Conservation (phyloP, 2,113 vertebrate genomes). For the Dinomys branickii region DNA sequence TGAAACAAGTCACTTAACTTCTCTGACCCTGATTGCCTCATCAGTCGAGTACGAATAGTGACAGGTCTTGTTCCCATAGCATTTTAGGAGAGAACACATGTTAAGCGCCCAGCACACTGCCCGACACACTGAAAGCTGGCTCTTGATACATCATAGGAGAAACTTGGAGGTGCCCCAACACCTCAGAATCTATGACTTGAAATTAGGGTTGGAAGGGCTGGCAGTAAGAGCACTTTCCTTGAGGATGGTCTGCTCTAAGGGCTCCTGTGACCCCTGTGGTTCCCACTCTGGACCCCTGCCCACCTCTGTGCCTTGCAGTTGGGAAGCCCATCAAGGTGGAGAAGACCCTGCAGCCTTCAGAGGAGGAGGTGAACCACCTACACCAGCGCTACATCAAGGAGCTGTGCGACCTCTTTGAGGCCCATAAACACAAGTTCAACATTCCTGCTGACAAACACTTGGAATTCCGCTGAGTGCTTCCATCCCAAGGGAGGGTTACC, state of each 20-base stretch:
- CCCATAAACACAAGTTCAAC: conserved; percentile 92
- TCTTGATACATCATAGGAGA: neutral
- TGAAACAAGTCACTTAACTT: neutral
- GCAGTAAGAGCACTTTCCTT: neutral
- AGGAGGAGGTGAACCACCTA: conserved; percentile 88
- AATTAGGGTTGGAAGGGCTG: neutral
- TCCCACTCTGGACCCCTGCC: no score
- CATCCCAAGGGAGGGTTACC: neutral
- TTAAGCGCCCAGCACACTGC: neutral
- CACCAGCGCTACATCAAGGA: conserved; percentile 92
- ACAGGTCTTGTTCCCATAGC: neutral
- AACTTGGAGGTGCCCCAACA: neutral
- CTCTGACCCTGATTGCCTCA: neutral
- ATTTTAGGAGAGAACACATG: neutral
- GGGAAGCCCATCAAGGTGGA: conserved; percentile 93
- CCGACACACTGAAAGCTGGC: neutral
- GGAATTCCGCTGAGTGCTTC: conserved; percentile 89
- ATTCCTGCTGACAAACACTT: conserved; percentile 91
- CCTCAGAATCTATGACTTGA: neutral
- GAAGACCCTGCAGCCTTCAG: conserved; percentile 85
- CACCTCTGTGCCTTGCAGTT: conserved; percentile 84
- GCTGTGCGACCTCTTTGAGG: conserved; percentile 92
- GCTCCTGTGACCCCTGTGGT: neutral
- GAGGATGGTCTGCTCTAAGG: neutral
- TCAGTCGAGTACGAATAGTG: neutral